Base-by-base conservation (phyloP, 2,888 invertebrate genomes). In the Clusia tigrina region DNA sequence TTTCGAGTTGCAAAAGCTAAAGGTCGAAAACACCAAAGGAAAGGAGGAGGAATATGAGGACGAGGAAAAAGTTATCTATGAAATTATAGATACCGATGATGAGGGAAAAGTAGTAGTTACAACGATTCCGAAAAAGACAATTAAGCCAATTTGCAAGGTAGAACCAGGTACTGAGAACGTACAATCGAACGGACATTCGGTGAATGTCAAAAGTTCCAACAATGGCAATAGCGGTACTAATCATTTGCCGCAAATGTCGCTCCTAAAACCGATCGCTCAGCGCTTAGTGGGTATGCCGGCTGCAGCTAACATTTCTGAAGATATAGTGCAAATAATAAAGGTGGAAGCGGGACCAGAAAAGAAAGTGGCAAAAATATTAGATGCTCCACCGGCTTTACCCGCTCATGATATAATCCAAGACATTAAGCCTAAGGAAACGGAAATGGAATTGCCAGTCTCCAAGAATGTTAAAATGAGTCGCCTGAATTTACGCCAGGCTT, bases 401-500 rank as follows among this genome's bases (percentile, higher is more conserved):
- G 48, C 62, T 25, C 54, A 58, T 3, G 37, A 62, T 2, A 54
- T 57, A n/a, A 56, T 46, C 55, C 12, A 2, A 56, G 37, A 48
- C 61, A 62, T 67, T 38, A 67, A 71, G n/a, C n/a, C n/a, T n/a
- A n/a, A n/a, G n/a, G n/a, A n/a, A n/a, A n/a, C n/a, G n/a, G n/a
- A 37, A 58, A 26, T 20, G 2, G 64, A 64, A 2, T 25, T 66
- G 26, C 67, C 69, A 2, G 71, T 71, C 23, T 69, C 74, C 0
- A 70, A 71, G 20, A 75, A 76, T 48, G 78, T 78, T 2, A 78
- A 76, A 66, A 70, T 68, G 46, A 81, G 82, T 61, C 79, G 83
- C 1, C 64, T 78, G 67, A 82, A 82, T 74, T 69, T 83, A 32
- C 74, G 78, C 1, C 76, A 81, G 62, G 83, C 81, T 0, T 58